These are phyloP conservation scores for Intellagama lesueurii DNA, from an alignment of 2,797 vertebrate genomes.

Conservation along the genomic window DNA sequence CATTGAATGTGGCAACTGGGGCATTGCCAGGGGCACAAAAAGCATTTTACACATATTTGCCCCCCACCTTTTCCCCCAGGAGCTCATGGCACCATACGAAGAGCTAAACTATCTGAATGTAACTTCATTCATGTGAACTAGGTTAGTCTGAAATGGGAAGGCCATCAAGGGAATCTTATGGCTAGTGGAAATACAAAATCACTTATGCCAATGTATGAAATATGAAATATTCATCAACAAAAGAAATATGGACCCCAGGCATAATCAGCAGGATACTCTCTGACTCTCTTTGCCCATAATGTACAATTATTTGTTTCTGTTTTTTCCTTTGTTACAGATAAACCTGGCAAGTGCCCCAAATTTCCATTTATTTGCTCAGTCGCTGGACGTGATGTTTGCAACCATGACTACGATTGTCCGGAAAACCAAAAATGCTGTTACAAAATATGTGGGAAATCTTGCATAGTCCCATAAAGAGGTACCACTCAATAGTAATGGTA, in stretches of 20 bases:
- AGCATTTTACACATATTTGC: no score
- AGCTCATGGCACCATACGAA: no score
- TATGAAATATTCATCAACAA: no score
- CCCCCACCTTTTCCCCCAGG: no score
- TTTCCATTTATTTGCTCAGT: background rate
- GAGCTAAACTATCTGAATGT: no score
- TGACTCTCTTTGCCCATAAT: background rate
- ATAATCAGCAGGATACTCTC: background rate
- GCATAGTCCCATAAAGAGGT: background rate
- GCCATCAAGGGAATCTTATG: no score
- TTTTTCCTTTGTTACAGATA: background rate
- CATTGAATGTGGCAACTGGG: background rate
- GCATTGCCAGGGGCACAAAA: background rate
- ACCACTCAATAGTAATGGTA: background rate
- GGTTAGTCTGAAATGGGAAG: no score
- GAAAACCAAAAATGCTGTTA: background rate
- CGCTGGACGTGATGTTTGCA: background rate
- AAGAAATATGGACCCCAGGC: no score
- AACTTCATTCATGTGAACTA: no score
- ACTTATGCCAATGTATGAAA: no score
- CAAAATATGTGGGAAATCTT: background rate
- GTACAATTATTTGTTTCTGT: background rate
- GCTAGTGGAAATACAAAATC: no score
- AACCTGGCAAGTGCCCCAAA: background rate
- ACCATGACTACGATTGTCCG: background rate